phyloP scores from a whole-genome alignment of 2,797 vertebrate genomes.

The Huso huso region DNA sequence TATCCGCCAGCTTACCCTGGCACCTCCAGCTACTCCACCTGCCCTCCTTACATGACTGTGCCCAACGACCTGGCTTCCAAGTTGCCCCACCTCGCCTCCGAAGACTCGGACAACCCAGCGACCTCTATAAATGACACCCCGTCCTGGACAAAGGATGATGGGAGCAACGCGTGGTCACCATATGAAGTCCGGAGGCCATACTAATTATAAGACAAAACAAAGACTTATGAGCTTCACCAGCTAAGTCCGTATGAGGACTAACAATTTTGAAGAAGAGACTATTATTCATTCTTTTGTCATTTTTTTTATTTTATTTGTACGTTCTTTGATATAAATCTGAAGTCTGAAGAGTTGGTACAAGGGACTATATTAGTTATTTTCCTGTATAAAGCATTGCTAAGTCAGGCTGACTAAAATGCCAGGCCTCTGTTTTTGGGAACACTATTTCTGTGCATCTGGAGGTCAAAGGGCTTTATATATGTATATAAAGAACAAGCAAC shows the following conservation, averaged over 20 bases:
- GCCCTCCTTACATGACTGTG: constrained; percentile 61
- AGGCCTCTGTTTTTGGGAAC: too few relatives aligned
- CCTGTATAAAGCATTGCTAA: too few relatives aligned
- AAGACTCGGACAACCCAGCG: constrained; percentile 42
- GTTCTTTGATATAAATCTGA: too few relatives aligned
- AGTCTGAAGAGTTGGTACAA: too few relatives aligned
- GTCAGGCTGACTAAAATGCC: too few relatives aligned
- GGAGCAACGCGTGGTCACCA: constrained; percentile 61
- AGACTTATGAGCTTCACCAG: background rate
- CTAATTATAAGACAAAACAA: constrained; percentile 31
- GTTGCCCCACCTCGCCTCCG: constrained; percentile 49
- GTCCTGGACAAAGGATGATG: constrained; percentile 78
- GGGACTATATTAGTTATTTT: too few relatives aligned
- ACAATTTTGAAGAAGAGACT: background rate
- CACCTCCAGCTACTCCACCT: constrained; percentile 52
- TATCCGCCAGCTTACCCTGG: constrained; percentile 58
- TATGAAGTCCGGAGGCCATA: constrained; percentile 78
- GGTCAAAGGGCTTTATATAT: too few relatives aligned
- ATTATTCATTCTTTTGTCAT: background rate
- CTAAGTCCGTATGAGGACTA: background rate
- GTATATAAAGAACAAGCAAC: too few relatives aligned
- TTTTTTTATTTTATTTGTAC: too few relatives aligned
- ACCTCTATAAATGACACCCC: constrained; percentile 41
- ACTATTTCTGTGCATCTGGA: too few relatives aligned
- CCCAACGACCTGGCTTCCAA: constrained; percentile 65